A percentile compares a stretch with the other conserved stretches of the same genome.
These are phyloP conservation scores for Conomelus anceps DNA, from an alignment of 2,888 invertebrate genomes.

Conservation along the genomic window DNA sequence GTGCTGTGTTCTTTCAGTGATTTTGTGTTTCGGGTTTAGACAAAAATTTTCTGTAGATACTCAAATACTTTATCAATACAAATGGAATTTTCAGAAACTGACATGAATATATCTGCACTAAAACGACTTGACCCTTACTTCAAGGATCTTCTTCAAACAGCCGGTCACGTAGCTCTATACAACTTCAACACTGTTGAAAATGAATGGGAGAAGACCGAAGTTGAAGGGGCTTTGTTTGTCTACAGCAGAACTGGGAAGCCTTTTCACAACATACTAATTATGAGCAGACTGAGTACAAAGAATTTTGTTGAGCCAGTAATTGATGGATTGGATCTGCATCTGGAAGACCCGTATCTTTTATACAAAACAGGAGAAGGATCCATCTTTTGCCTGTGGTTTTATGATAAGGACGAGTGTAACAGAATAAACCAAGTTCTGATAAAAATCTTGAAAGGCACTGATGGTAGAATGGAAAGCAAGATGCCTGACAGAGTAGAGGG, in stretches of 20 bases:
- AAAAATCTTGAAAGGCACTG: conserved; percentile 60
- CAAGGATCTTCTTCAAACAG: conserved; percentile 83
- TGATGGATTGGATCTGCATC: conserved; percentile 81
- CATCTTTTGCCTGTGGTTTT: conserved; percentile 94
- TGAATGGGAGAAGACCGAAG: conserved; percentile 91
- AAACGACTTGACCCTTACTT: conserved; percentile 92
- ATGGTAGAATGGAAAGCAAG: conserved; percentile 30
- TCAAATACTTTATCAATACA: not conserved
- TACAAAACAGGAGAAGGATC: conserved; percentile 79
- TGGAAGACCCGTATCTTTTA: conserved; percentile 85
- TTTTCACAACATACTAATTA: conserved; percentile 86
- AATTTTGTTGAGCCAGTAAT: conserved; percentile 90
- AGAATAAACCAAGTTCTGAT: conserved; percentile 69
- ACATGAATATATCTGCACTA: conserved; percentile 86
- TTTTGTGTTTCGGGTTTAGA: not conserved
- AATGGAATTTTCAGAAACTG: conserved; percentile 51
- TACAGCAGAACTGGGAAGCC: conserved; percentile 88
- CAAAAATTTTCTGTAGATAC: not conserved
- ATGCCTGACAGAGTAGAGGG: conserved; percentile 21
- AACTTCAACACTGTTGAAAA: conserved; percentile 73
- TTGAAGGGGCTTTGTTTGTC: conserved; percentile 89
- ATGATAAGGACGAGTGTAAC: conserved; percentile 82
- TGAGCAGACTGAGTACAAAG: conserved; percentile 83
- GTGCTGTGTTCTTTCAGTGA: not conserved
- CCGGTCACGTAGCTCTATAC: conserved; percentile 86